Percentiles rank a stretch among this genome's conserved stretches.
phyloP scores from a whole-genome alignment of 1,140 invertebrate species.

The Thaumatotibia leucotreta region DNA sequence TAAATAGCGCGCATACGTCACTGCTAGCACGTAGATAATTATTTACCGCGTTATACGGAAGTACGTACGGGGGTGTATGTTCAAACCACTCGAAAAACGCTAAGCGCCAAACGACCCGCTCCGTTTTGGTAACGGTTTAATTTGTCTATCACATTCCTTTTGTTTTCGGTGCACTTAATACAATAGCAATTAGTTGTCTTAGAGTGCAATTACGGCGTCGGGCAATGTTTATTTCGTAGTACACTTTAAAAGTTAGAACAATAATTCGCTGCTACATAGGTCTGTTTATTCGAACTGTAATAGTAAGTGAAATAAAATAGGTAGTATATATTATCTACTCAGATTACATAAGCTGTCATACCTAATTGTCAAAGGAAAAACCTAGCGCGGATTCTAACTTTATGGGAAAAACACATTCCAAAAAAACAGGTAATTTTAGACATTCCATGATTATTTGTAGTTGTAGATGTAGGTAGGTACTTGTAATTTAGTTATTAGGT shows the following conservation, averaged over 20 bases:
- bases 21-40: constrained; percentile 58
- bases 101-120: constrained; percentile 17
- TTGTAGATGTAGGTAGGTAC: too few species aligned
- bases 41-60: constrained; percentile 65
- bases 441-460: too few species aligned
- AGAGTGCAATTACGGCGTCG: neutral
- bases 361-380: too few species aligned
- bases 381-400: too few species aligned
- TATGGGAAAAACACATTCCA: too few species aligned
- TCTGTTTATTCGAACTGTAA: too few species aligned
- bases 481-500: too few species aligned
- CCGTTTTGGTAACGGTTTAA: constrained; percentile 47
- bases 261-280: neutral
- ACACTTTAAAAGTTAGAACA: neutral
- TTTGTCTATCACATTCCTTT: constrained; percentile 57
- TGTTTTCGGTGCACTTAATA: constrained; percentile 5
- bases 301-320: too few species aligned
- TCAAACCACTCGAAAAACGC: constrained; percentile 24
- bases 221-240: neutral
- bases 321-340: too few species aligned
- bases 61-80: constrained; percentile 53
- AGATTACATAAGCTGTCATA: too few species aligned
- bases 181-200: neutral
- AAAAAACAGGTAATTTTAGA: too few species aligned
- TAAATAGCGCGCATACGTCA: constrained; percentile 72